Conservation (phyloP, 2,797 vertebrate genomes). For the Hippocampus kuda region DNA sequence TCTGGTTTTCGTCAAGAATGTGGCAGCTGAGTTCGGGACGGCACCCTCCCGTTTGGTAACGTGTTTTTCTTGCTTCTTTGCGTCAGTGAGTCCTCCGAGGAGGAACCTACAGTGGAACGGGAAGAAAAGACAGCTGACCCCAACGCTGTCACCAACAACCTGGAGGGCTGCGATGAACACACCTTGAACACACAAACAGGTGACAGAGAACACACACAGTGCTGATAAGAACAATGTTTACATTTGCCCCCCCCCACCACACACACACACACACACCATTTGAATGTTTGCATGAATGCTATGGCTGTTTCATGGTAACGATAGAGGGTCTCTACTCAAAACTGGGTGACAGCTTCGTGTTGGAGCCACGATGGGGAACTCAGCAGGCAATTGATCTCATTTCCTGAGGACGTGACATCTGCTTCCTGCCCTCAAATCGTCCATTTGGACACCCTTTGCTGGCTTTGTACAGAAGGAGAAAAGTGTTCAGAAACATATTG, state of each 20-base stretch:
- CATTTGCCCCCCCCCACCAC: background rate
- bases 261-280: no score
- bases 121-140: constrained; percentile 45
- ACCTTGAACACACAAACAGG: constrained; percentile 38
- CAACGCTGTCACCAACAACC: constrained; percentile 13
- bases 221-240: constrained; percentile 7
- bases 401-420: constrained; percentile 49
- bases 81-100: constrained; percentile 67
- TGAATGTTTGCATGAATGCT: background rate
- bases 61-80: constrained; percentile 14
- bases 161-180: constrained; percentile 22
- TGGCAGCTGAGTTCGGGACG: constrained; percentile 7
- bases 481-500: background rate
- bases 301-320: background rate
- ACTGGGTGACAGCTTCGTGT: background rate
- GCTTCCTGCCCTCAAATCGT: constrained; percentile 37
- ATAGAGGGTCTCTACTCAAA: background rate
- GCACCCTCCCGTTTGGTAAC: background rate
- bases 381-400: background rate
- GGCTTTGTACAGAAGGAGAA: constrained; percentile 4
- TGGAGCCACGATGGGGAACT: background rate
- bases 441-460: constrained; percentile 25
- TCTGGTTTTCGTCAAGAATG: background rate
- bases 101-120: constrained; percentile 56
- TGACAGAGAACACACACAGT: constrained; percentile 22